A percentile compares a stretch with the other conserved stretches of the same genome.
Evolutionary conservation across 1,140 invertebrate genomes (phyloP).

Genomic region (Teleopsis dalmanni): DNA sequence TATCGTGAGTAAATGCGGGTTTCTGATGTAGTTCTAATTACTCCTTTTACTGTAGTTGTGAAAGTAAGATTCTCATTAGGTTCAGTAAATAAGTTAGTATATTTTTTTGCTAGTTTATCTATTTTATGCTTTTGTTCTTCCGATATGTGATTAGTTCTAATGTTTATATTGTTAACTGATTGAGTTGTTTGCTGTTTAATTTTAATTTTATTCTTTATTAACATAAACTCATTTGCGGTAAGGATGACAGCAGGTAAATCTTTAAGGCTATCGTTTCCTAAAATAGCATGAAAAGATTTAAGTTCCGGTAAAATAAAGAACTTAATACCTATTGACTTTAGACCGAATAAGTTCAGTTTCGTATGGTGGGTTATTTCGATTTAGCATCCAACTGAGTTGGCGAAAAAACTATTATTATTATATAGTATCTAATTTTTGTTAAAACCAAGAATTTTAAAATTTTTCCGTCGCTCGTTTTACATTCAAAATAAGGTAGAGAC

Average conservation of each 20-base stretch:
- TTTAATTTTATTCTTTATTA: slow-evolving; percentile 9
- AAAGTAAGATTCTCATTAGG: slow-evolving; percentile 15
- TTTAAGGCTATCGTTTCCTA: slow-evolving; percentile 16
- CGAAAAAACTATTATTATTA: slow-evolving; percentile 14
- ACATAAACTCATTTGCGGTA: slow-evolving; percentile 12
- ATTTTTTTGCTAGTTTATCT: neutral
- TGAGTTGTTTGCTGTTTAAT: slow-evolving; percentile 4
- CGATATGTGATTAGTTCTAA: slow-evolving; percentile 6
- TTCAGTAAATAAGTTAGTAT: slow-evolving; percentile 12
- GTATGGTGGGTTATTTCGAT: slow-evolving; percentile 11
- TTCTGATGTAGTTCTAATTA: slow-evolving; percentile 16
- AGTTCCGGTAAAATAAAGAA: slow-evolving; percentile 14
- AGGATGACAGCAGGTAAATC: slow-evolving; percentile 14
- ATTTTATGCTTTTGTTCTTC: slow-evolving; percentile 1
- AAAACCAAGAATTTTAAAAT: too few relatives aligned
- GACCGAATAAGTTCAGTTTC: slow-evolving; percentile 11
- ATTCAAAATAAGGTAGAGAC: too few relatives aligned
- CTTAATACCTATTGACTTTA: slow-evolving; percentile 5
- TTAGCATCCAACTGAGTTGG: slow-evolving; percentile 14
- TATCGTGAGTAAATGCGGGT: slow-evolving; percentile 15
- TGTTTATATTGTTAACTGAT: slow-evolving; percentile 13
- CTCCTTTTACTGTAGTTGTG: slow-evolving; percentile 15
- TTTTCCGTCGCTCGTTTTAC: too few relatives aligned
- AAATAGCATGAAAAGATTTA: slow-evolving; percentile 15
- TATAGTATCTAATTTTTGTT: slow-evolving; percentile 2